Base-by-base conservation (phyloP, 2,797 vertebrate genomes). In the Prionace glauca region DNA sequence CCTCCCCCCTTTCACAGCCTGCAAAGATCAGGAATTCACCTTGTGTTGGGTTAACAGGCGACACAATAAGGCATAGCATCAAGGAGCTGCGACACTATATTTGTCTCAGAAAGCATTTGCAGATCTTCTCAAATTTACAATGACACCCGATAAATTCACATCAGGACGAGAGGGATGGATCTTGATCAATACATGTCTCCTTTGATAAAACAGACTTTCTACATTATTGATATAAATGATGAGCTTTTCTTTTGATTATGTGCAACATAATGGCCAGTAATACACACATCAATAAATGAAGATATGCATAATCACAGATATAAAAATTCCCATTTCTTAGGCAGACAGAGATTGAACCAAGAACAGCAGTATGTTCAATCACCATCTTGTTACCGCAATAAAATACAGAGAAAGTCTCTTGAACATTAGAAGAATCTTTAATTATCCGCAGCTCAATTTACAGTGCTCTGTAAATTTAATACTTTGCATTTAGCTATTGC, bases 351-450 rank as follows among this genome's bases (percentile, higher is more conserved):
- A 91, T 67, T 65, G 18, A n/a, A 20, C 11, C 90, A 41, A 26
- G 65, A 92, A 92, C 24, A 69, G 22, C 11, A 10, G 62, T 90
- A n/a, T 90, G 3, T 90, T 90, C 56, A 90, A 92, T 92, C 65
- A 92, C n/a, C 65, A 92, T 92, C 90, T 92, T 92, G 62, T 92
- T 91, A 41, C n/a, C 36, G 36, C 36, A 69, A 92, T 92, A 92
- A 92, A 69, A 22, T 62, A 41, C 90, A 92, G 20, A 69, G 90
- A 22, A 90, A 69, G 62, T 69, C 62, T 69, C 90, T 92, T 92
- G 18, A 92, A 36, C n/a, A 69, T 92, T 69, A 69, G 41, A 41
- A 69, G 62, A 69, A 69, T 12, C 32, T 9, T 92, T 67, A 36
- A 67, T 92, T 62, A 69, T 41, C 65, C 26, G n/a, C 4, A 90